These are phyloP conservation scores for Taphrorychus bicolor DNA, from an alignment of 2,888 invertebrate species.

Conservation along the genomic window DNA sequence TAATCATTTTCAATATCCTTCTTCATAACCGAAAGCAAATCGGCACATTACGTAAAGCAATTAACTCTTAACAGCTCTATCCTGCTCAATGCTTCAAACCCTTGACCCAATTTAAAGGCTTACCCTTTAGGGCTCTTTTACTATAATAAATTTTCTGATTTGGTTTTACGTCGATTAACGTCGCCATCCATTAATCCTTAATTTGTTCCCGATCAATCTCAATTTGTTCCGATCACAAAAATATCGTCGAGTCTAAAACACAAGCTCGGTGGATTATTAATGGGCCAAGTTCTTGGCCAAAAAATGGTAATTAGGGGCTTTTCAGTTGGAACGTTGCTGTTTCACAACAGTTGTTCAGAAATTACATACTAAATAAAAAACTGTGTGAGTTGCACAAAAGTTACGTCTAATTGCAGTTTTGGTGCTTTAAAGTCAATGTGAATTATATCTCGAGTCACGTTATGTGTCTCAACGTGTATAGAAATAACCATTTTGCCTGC, in stretches of 20 bases:
- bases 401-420: too few species aligned
- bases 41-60: neutral
- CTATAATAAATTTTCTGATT: neutral
- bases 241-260: neutral
- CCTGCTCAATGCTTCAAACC: neutral
- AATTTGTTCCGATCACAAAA: neutral
- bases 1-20: too few species aligned
- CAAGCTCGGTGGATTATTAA: neutral
- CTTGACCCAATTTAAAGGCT: neutral
- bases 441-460: too few species aligned
- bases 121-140: neutral
- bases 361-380: too few species aligned
- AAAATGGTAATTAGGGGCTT: neutral
- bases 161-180: neutral
- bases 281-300: neutral
- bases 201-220: neutral
- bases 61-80: conserved; percentile 7
- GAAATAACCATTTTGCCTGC: too few species aligned
- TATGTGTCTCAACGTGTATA: too few species aligned
- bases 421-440: too few species aligned
- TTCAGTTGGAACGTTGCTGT: too few species aligned
- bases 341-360: too few species aligned
- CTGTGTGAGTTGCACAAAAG: too few species aligned
- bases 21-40: too few species aligned
- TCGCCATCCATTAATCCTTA: neutral